Evolutionary conservation across 2,888 invertebrate species (phyloP).

Genomic region (Epirrita christyi): DNA sequence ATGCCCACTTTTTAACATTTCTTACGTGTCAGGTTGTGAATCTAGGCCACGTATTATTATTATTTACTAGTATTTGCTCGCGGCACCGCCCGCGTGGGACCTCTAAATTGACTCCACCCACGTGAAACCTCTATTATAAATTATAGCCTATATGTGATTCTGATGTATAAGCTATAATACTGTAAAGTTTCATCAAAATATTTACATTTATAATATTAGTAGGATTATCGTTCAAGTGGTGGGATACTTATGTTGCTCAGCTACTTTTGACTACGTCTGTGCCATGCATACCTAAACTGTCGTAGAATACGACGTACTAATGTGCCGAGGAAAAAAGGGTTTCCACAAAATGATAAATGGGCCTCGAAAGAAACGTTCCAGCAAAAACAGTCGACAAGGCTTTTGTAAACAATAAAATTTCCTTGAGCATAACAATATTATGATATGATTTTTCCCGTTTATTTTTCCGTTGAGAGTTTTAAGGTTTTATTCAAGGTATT

Average conservation of each 20-base stretch:
- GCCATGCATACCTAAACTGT: slow-evolving; percentile 46
- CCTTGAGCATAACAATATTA: slow-evolving; percentile 44
- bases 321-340: slow-evolving; percentile 52
- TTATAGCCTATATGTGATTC: too few relatives aligned
- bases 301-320: slow-evolving; percentile 48
- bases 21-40: too few relatives aligned
- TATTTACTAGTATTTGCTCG: too few relatives aligned
- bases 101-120: too few relatives aligned
- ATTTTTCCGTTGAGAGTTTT: slow-evolving; percentile 14
- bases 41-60: too few relatives aligned
- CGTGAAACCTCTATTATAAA: too few relatives aligned
- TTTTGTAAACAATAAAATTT: slow-evolving; percentile 46
- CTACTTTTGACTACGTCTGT: slow-evolving; percentile 9
- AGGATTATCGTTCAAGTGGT: background rate
- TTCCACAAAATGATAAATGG: slow-evolving; percentile 54
- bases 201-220: too few relatives aligned
- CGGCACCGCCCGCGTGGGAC: too few relatives aligned
- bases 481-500: background rate
- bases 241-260: slow-evolving; percentile 4
- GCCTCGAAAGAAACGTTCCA: slow-evolving; percentile 43
- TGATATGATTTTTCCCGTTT: slow-evolving; percentile 36
- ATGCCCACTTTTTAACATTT: too few relatives aligned
- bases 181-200: too few relatives aligned
- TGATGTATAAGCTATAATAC: too few relatives aligned
- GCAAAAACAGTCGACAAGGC: slow-evolving; percentile 45